Conservation (phyloP, 2,888 invertebrate species). For the Nematopogon swammerdamellus region DNA sequence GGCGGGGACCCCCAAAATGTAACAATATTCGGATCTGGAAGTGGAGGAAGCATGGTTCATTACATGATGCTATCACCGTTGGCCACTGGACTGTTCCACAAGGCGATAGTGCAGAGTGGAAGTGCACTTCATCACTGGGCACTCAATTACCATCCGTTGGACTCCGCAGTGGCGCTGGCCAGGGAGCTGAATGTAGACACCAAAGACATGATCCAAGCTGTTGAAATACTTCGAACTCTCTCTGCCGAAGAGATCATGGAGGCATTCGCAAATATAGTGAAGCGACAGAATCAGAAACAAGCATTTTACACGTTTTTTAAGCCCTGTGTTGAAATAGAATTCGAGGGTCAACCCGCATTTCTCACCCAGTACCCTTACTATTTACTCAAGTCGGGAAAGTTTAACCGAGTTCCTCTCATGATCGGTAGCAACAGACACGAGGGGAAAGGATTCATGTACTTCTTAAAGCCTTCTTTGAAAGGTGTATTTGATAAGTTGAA, state of each 20-base stretch:
- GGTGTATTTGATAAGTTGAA: constrained; percentile 30
- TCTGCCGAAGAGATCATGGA: constrained; percentile 25
- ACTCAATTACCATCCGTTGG: constrained; percentile 29
- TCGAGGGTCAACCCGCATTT: constrained; percentile 40
- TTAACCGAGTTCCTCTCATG: constrained; percentile 41
- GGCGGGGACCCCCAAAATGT: constrained; percentile 46
- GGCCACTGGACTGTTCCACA: constrained; percentile 43
- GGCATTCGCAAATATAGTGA: constrained; percentile 12
- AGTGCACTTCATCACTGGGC: constrained; percentile 42
- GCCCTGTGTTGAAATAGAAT: constrained; percentile 40
- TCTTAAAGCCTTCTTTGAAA: constrained; percentile 23
- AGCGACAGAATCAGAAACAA: not conserved
- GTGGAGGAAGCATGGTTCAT: constrained; percentile 44
- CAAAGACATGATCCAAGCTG: constrained; percentile 20
- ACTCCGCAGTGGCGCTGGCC: constrained; percentile 26
- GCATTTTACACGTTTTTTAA: constrained; percentile 27
- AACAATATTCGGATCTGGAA: constrained; percentile 44
- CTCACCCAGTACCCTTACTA: constrained; percentile 32
- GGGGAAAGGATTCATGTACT: constrained; percentile 24
- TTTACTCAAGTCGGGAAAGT: constrained; percentile 38
- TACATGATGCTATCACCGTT: constrained; percentile 46
- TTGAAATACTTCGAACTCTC: constrained; percentile 27
- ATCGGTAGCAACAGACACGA: constrained; percentile 43
- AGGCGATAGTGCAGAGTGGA: constrained; percentile 43
- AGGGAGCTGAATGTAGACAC: constrained; percentile 24